Base-by-base conservation (phyloP, 2,888 invertebrate species). In the Cryptocephalus moraei region DNA sequence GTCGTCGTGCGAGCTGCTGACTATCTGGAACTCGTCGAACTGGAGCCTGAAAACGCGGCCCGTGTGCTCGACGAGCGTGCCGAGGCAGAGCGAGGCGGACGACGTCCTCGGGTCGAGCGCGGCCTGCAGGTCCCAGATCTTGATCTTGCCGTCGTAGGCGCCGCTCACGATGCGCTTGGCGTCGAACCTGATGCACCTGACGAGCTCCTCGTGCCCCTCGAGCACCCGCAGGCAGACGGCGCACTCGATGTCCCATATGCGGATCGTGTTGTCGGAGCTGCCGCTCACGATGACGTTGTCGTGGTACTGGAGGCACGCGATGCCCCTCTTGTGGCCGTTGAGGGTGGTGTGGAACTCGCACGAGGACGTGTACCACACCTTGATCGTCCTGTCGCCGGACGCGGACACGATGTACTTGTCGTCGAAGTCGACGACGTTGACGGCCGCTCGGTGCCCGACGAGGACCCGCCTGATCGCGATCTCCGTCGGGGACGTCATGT, bases 11-110 rank as follows among this genome's bases (percentile, higher is more conserved):
- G 97, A 97, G 53, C 93, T 94, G 68, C 94, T 94, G 43, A 99
- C 97, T 58, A 99, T 99, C 76, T 99, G 99, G 77, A 99, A 99
- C 78, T 99, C 99, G 77, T 99, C 99, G 75, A 99, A 99, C 74
- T 99, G 99, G 54, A 99, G 81, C 63, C 99, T 84, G 78, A 99
- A 99, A 62, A 99, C 99, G 56, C 99, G 86, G 43, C 99, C 99
- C 55, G 96, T 95, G 76, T 99, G 99, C 75, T 99, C 95, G 94
- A 93, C 91, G 63, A 99, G 79, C 43, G 97, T 99, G 65, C 93
- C 81, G 54, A 99, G 79, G 72, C 99, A 99, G 11, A 99, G 77
- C 50, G 93, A 87, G 62, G 86, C 91, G 54, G 94, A 87, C 47
- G 94, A 90, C 48, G 95, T 88, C 63, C 96, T 79, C 8, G 95